A percentile compares a stretch with the other conserved stretches of the same genome.
Evolutionary conservation across 2,113 vertebrate species (phyloP).

Genomic region (Rafetus swinhoei): DNA sequence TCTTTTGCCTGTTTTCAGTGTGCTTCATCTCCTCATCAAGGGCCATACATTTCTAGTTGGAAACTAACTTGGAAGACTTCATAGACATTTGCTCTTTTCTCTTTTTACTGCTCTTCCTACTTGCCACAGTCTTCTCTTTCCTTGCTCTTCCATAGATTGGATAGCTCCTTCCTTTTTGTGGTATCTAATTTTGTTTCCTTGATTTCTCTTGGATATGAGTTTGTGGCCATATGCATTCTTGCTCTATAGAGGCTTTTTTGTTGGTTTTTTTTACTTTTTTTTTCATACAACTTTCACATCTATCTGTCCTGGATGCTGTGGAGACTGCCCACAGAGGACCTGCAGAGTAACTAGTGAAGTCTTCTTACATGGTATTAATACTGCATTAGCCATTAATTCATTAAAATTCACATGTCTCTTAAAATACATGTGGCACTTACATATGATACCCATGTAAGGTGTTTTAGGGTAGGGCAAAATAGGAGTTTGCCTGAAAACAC

Average conservation of each 20-base stretch:
- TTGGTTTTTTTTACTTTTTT: too few relatives aligned
- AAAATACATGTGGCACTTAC: background rate
- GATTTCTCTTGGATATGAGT: background rate
- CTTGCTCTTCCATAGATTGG: background rate
- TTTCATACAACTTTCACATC: background rate
- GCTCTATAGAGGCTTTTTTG: background rate
- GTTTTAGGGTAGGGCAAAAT: background rate
- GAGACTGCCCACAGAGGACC: background rate
- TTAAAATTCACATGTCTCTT: background rate
- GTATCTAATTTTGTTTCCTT: background rate
- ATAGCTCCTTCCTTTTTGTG: background rate
- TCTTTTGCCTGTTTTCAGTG: background rate
- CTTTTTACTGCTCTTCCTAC: background rate
- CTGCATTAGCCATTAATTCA: background rate
- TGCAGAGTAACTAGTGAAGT: background rate
- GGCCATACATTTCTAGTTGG: background rate
- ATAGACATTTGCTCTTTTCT: background rate
- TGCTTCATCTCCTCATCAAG: background rate
- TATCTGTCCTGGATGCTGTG: background rate
- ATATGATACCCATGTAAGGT: background rate
- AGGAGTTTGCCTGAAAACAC: background rate
- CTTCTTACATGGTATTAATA: background rate
- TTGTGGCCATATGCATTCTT: background rate
- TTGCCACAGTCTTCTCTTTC: background rate
- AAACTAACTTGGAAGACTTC: background rate